Conservation (phyloP, 1,140 invertebrate genomes). For the Diachasmimorpha longicaudata region DNA sequence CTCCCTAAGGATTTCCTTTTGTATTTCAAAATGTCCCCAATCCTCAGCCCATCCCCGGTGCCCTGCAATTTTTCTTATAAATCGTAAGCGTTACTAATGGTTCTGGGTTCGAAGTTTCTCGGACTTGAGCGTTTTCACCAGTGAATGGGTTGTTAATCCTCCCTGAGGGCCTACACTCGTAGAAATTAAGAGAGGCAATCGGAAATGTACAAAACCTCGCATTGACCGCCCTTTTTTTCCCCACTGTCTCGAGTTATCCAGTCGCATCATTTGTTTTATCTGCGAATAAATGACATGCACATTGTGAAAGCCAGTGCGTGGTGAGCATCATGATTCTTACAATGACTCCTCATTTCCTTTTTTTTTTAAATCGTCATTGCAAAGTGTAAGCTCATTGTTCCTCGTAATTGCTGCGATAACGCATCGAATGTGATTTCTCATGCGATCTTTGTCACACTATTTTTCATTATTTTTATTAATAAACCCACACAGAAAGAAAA, state of each 20-base stretch:
- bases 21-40: constrained; percentile 29
- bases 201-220: neutral
- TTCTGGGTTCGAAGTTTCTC: neutral
- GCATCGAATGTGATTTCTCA: neutral
- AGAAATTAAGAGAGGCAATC: neutral
- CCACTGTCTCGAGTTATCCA: too few species aligned
- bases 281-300: neutral
- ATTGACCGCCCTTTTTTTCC: too few species aligned
- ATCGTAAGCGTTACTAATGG: constrained; percentile 50
- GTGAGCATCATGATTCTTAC: constrained; percentile 7
- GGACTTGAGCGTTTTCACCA: neutral
- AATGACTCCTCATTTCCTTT: neutral
- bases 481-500: too few species aligned
- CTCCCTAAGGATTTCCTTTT: neutral
- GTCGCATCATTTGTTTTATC: neutral
- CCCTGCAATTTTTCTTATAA: constrained; percentile 47
- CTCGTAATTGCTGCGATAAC: neutral
- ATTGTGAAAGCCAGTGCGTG: neutral
- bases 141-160: neutral
- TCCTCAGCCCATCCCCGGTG: constrained; percentile 42
- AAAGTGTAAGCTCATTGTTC: constrained; percentile 13
- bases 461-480: too few species aligned
- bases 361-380: neutral
- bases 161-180: neutral
- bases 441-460: neutral